Conservation (phyloP, 2,797 vertebrate genomes). For the Rhincodon typus region DNA sequence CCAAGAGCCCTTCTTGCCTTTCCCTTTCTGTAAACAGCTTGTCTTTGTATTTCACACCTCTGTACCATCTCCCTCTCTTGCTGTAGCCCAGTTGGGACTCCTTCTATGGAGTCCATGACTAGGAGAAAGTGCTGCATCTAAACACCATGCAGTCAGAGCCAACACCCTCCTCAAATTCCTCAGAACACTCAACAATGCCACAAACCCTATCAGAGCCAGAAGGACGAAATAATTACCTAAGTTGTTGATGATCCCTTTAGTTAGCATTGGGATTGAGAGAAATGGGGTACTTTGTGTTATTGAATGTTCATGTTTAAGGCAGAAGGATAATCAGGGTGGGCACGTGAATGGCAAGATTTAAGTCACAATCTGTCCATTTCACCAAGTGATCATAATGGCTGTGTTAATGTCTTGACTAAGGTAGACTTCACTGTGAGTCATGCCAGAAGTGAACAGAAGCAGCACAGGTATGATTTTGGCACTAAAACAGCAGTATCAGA, state of each 20-base stretch:
- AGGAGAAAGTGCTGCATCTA: too few species aligned
- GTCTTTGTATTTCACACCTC: too few species aligned
- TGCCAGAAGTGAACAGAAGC: not conserved
- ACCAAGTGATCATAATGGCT: too few species aligned
- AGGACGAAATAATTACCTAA: not conserved
- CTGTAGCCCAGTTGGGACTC: too few species aligned
- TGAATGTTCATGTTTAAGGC: not conserved
- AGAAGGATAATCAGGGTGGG: not conserved
- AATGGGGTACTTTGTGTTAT: not conserved
- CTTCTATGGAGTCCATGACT: too few species aligned
- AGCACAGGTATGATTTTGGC: not conserved
- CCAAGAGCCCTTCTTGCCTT: too few species aligned
- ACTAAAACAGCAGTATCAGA: not conserved
- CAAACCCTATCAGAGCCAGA: not conserved
- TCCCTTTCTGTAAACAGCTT: too few species aligned
- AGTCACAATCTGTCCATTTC: not conserved
- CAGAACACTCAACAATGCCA: too few species aligned
- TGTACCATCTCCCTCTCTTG: too few species aligned
- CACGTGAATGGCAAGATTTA: not conserved
- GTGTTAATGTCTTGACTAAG: not conserved
- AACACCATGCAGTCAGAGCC: too few species aligned
- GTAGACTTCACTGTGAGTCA: not conserved
- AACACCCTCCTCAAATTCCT: too few species aligned
- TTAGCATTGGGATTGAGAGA: not conserved
- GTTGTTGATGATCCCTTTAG: not conserved